Conservation (phyloP, 2,888 invertebrate species). For the Marasmarcha lunaedactyla region DNA sequence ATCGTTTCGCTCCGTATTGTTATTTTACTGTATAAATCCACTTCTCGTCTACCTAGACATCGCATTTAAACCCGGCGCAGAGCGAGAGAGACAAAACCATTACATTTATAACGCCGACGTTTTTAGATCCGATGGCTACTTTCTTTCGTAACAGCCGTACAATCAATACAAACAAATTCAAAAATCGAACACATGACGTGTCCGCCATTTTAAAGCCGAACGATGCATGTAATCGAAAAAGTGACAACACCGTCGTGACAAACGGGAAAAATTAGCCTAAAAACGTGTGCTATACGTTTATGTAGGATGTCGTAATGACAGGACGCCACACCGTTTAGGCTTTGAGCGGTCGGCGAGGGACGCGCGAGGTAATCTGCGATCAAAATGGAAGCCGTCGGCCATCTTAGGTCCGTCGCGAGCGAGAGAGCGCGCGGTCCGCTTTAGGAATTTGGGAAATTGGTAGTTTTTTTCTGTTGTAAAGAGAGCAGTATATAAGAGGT, state of each 20-base stretch:
- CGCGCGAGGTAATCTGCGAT: slow-evolving; percentile 63
- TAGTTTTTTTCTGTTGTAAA: slow-evolving; percentile 67
- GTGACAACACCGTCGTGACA: slow-evolving; percentile 45
- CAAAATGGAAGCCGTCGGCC: slow-evolving; percentile 67
- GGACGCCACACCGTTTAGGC: slow-evolving; percentile 51
- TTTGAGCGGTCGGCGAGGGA: slow-evolving; percentile 49
- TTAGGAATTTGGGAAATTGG: slow-evolving; percentile 68
- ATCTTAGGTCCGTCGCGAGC: slow-evolving; percentile 65
- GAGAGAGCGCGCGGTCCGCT: slow-evolving; percentile 57
- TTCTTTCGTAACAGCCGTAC: neutral
- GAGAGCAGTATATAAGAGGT: slow-evolving; percentile 69
- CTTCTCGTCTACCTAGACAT: neutral
- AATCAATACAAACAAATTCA: slow-evolving; percentile 1
- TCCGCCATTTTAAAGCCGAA: neutral
- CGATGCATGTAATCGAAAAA: slow-evolving; percentile 23
- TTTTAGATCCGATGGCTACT: neutral
- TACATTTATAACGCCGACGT: slow-evolving; percentile 1
- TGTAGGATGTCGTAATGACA: slow-evolving; percentile 37
- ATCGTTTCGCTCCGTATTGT: neutral
- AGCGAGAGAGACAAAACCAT: slow-evolving; percentile 1
- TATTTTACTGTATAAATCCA: neutral
- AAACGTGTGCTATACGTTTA: slow-evolving; percentile 60
- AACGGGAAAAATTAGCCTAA: slow-evolving; percentile 63
- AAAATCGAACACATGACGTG: slow-evolving; percentile 1
- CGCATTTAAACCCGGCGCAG: neutral